These are phyloP conservation scores for Nudaria mundana DNA, from an alignment of 2,888 invertebrate genomes.

Conservation along the genomic window DNA sequence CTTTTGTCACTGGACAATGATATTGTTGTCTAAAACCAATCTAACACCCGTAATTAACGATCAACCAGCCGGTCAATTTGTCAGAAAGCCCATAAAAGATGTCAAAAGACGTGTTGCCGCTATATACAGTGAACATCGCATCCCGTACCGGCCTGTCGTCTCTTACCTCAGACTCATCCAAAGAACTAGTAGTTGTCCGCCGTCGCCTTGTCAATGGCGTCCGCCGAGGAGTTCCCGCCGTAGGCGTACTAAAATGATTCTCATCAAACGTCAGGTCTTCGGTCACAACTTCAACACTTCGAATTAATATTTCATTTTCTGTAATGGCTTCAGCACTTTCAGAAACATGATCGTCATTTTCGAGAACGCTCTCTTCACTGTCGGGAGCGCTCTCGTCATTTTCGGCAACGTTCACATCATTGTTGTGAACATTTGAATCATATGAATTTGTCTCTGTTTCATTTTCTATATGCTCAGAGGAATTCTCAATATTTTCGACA, in stretches of 20 bases:
- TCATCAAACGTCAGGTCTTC: slow-evolving; percentile 65
- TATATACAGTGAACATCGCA: slow-evolving; percentile 32
- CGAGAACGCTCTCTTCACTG: slow-evolving; percentile 3
- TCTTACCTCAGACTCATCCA: slow-evolving; percentile 77
- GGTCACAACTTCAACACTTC: slow-evolving; percentile 35
- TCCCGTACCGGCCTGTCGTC: slow-evolving; percentile 31
- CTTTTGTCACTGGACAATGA: background rate
- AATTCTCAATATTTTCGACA: slow-evolving; percentile 1
- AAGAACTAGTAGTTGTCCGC: slow-evolving; percentile 56
- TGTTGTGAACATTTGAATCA: background rate
- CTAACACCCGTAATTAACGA: too few species aligned
- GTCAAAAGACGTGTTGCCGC: background rate
- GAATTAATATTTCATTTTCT: slow-evolving; percentile 11
- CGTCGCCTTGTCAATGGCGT: slow-evolving; percentile 40
- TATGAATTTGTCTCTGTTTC: slow-evolving; percentile 23
- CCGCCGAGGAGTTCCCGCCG: slow-evolving; percentile 54
- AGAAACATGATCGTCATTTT: slow-evolving; percentile 8
- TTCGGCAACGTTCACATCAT: slow-evolving; percentile 10
- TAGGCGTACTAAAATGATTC: slow-evolving; percentile 77
- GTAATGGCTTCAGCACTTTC: slow-evolving; percentile 11
- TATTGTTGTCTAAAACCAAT: too few species aligned
- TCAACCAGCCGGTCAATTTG: background rate
- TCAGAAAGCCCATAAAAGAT: background rate
- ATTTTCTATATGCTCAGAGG: slow-evolving; percentile 11
- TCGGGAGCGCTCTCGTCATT: slow-evolving; percentile 8